Evolutionary conservation across 2,797 vertebrate species (phyloP).

Genomic region (Argyrosomus regius): DNA sequence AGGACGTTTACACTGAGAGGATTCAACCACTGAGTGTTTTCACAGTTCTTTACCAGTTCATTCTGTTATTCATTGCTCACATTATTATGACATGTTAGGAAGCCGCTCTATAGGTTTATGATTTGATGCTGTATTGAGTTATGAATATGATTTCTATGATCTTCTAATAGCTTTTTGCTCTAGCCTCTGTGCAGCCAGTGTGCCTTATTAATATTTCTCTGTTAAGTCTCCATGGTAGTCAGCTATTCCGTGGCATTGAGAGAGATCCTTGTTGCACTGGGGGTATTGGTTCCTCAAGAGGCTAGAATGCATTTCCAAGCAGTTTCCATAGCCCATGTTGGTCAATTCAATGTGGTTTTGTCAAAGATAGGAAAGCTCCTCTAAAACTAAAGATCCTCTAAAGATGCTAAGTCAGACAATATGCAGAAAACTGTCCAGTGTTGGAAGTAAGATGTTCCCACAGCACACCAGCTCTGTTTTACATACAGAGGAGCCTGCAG

Average conservation of each 20-base stretch:
- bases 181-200: neutral
- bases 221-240: constrained; percentile 12
- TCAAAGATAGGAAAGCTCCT: neutral
- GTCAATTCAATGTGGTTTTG: too few species aligned
- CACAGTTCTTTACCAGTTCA: too few species aligned
- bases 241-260: constrained; percentile 9
- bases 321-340: neutral
- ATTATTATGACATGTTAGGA: too few species aligned
- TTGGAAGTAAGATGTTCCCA: neutral
- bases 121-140: too few species aligned
- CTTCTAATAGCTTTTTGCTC: neutral
- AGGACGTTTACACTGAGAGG: too few species aligned
- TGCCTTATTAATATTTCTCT: constrained; percentile 36
- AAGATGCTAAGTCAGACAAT: neutral
- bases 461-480: neutral
- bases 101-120: too few species aligned
- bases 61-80: too few species aligned
- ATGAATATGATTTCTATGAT: too few species aligned
- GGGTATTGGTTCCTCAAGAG: neutral
- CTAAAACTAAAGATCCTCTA: neutral
- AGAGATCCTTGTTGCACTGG: neutral
- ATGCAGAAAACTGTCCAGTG: too few species aligned
- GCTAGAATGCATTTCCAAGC: neutral
- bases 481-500: neutral
- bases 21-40: too few species aligned